These are phyloP conservation scores for Aptenodytes forsteri DNA, from an alignment of 2,113 vertebrate species.

Conservation along the genomic window DNA sequence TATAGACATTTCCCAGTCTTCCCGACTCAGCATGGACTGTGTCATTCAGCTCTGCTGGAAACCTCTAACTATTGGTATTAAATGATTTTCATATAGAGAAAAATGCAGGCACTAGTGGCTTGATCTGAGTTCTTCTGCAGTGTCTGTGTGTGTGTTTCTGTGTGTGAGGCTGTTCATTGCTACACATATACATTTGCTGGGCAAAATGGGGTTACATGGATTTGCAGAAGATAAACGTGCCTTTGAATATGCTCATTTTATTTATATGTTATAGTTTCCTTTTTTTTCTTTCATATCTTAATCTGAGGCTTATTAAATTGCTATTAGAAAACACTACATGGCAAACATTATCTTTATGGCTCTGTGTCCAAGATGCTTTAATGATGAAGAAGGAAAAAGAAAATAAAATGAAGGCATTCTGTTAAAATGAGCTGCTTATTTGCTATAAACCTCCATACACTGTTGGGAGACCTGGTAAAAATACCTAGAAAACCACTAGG, in stretches of 20 bases:
- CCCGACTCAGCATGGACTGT: not conserved
- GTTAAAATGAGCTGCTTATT: not conserved
- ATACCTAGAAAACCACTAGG: not conserved
- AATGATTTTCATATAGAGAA: not conserved
- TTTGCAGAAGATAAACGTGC: not conserved
- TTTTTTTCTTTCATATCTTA: not conserved
- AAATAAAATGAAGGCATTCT: not conserved
- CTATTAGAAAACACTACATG: not conserved
- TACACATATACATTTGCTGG: not conserved
- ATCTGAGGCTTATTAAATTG: not conserved
- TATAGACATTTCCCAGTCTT: not conserved
- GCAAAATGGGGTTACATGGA: not conserved
- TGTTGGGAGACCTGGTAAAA: not conserved
- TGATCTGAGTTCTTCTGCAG: not conserved
- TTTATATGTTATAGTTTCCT: not conserved
- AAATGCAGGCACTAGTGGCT: not conserved
- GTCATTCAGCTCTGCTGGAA: slow-evolving; percentile 1
- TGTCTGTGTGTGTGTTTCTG: not conserved
- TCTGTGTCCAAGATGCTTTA: not conserved
- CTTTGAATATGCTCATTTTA: not conserved
- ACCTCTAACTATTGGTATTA: not conserved
- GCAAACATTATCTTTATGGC: not conserved
- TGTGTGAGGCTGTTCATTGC: not conserved
- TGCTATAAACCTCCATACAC: not conserved
- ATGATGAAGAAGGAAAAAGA: not conserved